Evolutionary conservation across 2,113 vertebrate species (phyloP), one percentile per base, ranked within the genome.

Genomic region (Tringa solitaria): DNA sequence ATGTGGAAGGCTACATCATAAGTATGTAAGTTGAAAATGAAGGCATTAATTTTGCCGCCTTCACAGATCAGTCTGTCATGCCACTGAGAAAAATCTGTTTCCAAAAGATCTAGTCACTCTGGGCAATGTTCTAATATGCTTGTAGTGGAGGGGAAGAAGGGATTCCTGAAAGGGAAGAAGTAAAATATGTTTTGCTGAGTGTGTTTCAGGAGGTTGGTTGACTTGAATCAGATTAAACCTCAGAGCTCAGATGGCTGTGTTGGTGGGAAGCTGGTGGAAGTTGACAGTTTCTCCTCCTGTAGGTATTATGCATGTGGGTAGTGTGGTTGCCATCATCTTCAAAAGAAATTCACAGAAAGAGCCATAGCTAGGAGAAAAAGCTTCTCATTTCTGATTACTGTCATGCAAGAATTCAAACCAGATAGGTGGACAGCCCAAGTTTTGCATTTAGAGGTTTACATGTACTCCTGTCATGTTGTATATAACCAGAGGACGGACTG

Each of bases 261-360:
- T 82, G 32, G 69, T 95, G 80, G 83, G 87, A 93, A 83, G 90
- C 72, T 93, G 92, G 35, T 90, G 45, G 60, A 90, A 93, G 78
- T n/a, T 72, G 89, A 67, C 86, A 75, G 61, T 68, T 93, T 95
- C 35, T 90, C 41, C 81, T 72, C 57, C 84, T 87, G 54, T 63
- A 65, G 81, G 67, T 85, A 65, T 69, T 46, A 5, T 48, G 50
- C 20, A n/a, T 69, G 89, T 87, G 77, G 65, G 94, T 87, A 84
- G 87, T 53, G 77, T 89, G 74, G 45, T 82, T 97, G 61, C 57
- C 35, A n/a, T 94, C 87, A 51, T 78, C 67, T 79, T 94, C 48
- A 73, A 73, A 82, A 82, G 56, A 91, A 92, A 87, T 75, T 77
- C 57, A 41, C 51, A 72, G 60, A 35, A 89, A 60, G 27, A 93